These are phyloP conservation scores for Etia nguti DNA, from an alignment of 2,113 vertebrate genomes.

Conservation along the genomic window DNA sequence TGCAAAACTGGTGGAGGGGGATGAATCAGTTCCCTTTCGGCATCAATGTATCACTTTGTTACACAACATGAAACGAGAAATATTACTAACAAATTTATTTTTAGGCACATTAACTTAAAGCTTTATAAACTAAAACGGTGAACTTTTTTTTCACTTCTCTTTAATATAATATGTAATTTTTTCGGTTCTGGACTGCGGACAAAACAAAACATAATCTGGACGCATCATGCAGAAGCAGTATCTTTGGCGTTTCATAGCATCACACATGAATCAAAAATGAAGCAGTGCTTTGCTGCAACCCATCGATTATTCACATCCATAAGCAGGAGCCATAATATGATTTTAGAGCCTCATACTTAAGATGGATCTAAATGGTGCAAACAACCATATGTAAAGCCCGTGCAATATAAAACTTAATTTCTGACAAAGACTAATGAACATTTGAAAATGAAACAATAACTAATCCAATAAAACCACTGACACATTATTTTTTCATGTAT, in stretches of 20 bases:
- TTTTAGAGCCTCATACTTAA: background rate
- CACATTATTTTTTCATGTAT: background rate
- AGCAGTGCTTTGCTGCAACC: background rate
- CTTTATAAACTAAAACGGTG: background rate
- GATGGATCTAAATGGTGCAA: background rate
- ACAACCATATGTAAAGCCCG: fast-evolving
- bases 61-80: background rate
- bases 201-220: background rate
- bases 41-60: background rate
- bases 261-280: background rate
- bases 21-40: fast-evolving
- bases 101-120: background rate
- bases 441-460: background rate
- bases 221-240: fast-evolving
- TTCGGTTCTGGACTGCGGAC: fast-evolving
- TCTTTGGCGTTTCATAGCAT: background rate
- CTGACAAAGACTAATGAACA: background rate
- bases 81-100: background rate
- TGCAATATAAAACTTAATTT: background rate
- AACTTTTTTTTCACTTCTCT: background rate
- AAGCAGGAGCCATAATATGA: background rate
- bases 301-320: background rate
- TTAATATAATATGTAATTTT: background rate
- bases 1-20: background rate
- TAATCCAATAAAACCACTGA: background rate